Evolutionary conservation across 2,113 vertebrate genomes (phyloP).

Genomic region (Hirundichthys speculiger): DNA sequence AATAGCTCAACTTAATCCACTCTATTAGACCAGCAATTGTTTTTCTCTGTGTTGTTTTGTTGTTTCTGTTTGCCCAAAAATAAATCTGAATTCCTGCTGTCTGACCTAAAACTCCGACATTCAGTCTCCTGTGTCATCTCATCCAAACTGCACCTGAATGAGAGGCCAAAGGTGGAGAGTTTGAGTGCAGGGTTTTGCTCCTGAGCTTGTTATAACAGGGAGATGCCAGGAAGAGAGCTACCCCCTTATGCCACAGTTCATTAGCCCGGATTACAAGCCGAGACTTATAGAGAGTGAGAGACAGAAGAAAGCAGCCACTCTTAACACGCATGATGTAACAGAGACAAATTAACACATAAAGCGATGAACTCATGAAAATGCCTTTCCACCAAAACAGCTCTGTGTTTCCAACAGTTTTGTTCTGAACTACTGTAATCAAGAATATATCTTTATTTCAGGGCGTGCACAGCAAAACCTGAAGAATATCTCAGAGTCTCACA

Average conservation of each 20-base stretch:
- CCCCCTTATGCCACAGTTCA: conserved; percentile 55
- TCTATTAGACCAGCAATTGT: no score
- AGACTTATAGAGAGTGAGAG: conserved; percentile 8
- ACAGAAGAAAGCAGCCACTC: background rate
- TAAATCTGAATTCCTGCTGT: background rate
- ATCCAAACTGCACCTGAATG: conserved; percentile 13
- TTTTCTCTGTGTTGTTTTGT: background rate
- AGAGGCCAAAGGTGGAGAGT: conserved; percentile 4
- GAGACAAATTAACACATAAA: background rate
- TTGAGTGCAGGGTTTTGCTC: conserved; percentile 14
- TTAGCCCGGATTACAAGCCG: conserved; percentile 57
- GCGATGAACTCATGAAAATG: background rate
- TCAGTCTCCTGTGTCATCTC: background rate
- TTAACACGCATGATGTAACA: background rate
- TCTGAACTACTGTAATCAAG: background rate
- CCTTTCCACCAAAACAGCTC: no score
- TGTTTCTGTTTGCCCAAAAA: background rate
- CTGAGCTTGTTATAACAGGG: conserved; percentile 60
- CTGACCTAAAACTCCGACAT: background rate
- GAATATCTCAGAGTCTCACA: no score
- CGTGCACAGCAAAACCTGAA: background rate
- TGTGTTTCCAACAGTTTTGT: background rate
- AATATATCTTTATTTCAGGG: background rate
- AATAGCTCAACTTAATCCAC: no score
- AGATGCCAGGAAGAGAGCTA: conserved; percentile 54